Conservation (phyloP, 1,140 invertebrate genomes). For the Lanistes nyassanus region DNA sequence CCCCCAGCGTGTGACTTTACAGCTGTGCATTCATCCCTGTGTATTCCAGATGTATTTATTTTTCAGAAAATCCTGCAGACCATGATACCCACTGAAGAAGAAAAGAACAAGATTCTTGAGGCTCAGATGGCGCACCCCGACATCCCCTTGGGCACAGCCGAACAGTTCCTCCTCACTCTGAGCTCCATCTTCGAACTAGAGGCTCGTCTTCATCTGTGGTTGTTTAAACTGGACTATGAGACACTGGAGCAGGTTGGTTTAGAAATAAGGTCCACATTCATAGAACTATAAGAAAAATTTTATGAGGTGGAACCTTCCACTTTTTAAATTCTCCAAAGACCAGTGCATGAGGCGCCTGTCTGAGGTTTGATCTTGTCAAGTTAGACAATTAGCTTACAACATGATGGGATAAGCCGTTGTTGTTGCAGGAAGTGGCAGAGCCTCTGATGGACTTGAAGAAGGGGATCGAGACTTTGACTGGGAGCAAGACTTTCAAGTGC, state of each 20-base stretch:
- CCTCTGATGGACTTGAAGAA: conserved; percentile 98
- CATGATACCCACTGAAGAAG: conserved; percentile 98
- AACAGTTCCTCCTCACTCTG: conserved; percentile 96
- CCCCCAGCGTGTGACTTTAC: too few species aligned
- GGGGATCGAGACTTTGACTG: conserved; percentile 81
- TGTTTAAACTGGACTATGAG: conserved; percentile 98
- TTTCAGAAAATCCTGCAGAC: conserved; percentile 86
- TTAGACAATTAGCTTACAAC: too few species aligned
- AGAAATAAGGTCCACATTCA: background rate
- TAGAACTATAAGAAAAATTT: background rate
- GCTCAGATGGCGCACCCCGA: conserved; percentile 94
- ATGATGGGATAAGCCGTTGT: too few species aligned
- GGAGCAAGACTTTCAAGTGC: conserved; percentile 92
- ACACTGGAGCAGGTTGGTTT: conserved; percentile 85
- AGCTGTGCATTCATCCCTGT: too few species aligned
- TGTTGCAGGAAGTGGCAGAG: conserved; percentile 92
- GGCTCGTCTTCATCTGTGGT: conserved; percentile 95
- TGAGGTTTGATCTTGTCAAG: too few species aligned
- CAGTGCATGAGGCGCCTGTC: too few species aligned
- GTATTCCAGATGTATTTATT: conserved; percentile 31
- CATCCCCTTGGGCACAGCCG: conserved; percentile 94
- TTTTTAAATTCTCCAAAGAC: background rate
- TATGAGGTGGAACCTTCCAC: background rate
- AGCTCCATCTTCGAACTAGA: conserved; percentile 95
- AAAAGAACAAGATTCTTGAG: conserved; percentile 95